Base-by-base conservation (phyloP, 2,888 invertebrate species). In the Limnephilus auricula region DNA sequence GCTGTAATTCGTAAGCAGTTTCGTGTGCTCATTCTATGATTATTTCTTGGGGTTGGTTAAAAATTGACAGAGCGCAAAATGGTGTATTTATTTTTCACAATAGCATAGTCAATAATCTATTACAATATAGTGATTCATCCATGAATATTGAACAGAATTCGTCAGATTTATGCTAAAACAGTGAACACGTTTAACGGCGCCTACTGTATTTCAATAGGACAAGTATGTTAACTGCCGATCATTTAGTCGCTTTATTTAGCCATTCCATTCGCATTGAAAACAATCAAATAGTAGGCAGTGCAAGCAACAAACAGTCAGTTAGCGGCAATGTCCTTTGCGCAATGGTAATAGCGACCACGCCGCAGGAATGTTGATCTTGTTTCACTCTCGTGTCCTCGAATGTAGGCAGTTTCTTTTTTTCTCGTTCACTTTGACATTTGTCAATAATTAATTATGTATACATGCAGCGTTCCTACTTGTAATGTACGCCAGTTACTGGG, bases 281-380 rank as follows among this genome's bases (percentile, higher is more conserved):
- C 31, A 79, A 89, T 89, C 79, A 30, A 80, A 89, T 89, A 18
- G 30, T 79, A 40, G n/a, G 40, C 30, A 78, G 65, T 85, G 85
- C 87, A 65, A 50, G 31, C 15, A 40, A 79, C 88, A n/a, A 40
- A 79, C 88, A n/a, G 79, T 78, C n/a, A 30, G 80, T 45, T 45
- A 31, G 45, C 89, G 79, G 80, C 89, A 79, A 80, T 45, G 80
- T 89, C 80, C 89, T 89, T 89, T 89, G 89, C 79, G 80, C 40
- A 79, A 89, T 50, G 32, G 30, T 85, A 40, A 30, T 34, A 34
- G 78, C 37, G 78, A 40, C 30, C 40, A 40, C 89, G 6, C 89
- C 79, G 9, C 79, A 80, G 80, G 80, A 89, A 89, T 89, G 89
- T 89, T 89, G 89, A 89, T 89, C 89, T 89, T 80, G 89, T 89